Conservation (phyloP, 1,140 invertebrate species). For the Cherax quadricarinatus region DNA sequence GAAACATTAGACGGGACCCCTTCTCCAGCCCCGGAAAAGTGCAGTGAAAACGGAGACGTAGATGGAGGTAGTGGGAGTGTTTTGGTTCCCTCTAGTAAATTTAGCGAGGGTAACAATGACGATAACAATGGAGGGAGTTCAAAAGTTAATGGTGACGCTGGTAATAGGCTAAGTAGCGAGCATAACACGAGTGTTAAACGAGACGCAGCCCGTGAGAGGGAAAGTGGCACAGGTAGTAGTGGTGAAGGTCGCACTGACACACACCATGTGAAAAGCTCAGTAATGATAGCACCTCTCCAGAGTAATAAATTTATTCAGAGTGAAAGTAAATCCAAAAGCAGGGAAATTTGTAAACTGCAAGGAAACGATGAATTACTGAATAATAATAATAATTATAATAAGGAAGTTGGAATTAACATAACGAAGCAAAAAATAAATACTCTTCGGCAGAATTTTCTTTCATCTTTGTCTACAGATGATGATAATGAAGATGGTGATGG, state of each 20-base stretch:
- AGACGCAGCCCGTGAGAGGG: neutral
- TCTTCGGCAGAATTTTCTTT: slow-evolving; percentile 41
- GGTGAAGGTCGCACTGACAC: slow-evolving; percentile 8
- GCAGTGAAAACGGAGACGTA: slow-evolving; percentile 14
- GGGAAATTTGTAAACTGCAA: neutral
- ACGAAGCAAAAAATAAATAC: slow-evolving; percentile 44
- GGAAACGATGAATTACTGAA: neutral
- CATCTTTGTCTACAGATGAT: slow-evolving; percentile 1
- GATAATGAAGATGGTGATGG: slow-evolving; percentile 31
- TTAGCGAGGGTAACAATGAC: neutral
- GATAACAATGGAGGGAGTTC: neutral
- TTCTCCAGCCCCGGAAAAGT: neutral
- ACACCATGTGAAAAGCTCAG: neutral
- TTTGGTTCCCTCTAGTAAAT: neutral
- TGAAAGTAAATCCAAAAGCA: neutral
- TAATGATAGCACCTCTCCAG: neutral
- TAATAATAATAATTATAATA: neutral
- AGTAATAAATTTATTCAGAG: neutral
- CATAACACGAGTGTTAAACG: neutral
- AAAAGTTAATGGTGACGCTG: neutral
- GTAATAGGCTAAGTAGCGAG: neutral
- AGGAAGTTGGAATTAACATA: slow-evolving; percentile 7
- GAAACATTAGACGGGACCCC: slow-evolving; percentile 11
- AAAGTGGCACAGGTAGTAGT: neutral
- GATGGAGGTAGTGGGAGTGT: neutral